Evolutionary conservation across 2,888 invertebrate species (phyloP), one percentile per base, ranked within the genome.

Genomic region (Muschampia plurimacula): DNA sequence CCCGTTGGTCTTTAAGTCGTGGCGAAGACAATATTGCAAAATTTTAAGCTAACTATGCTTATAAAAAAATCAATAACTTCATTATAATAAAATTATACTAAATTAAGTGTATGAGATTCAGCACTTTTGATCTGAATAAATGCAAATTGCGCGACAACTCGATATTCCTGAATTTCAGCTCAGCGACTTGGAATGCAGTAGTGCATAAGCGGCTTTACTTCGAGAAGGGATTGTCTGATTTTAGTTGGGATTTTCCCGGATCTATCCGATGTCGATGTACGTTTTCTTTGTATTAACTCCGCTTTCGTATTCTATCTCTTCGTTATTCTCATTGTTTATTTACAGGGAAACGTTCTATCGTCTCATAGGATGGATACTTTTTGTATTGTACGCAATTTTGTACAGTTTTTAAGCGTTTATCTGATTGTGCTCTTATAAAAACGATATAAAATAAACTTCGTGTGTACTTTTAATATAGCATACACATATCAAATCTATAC

Each of bases 191-290:
- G 12, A 28, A 12, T 12, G 49, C 59, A 36, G 73, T 55, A 41
- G 74, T 77, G 69, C 64, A 62, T 15, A 67, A 74, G 67, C 15
- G 69, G 74, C 88, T 86, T 85, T 89, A 88, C 89, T 87, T 86
- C 86, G 86, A 85, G 83, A 82, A 79, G 81, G 85, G 89, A 87
- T 89, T 87, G 87, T 84, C 85, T 86, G 89, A 89, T 89, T 89
- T 84, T 81, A 87, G 82, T 83, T 80, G 75, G 87, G 86, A 86
- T 88, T 89, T 86, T 84, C 82, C 83, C 83, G 81, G 74, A 83
- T 84, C 84, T 86, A 84, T 44, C 85, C 81, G 81, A 77, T 74
- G 74, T 76, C 76, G 77, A 76, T 77, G 74, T 74, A 77, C 74
- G 76, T 79, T 77, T 76, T 77, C 75, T 75, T 77, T 76, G 77